Evolutionary conservation across 2,888 invertebrate genomes (phyloP).

Genomic region (Ophraella communa): DNA sequence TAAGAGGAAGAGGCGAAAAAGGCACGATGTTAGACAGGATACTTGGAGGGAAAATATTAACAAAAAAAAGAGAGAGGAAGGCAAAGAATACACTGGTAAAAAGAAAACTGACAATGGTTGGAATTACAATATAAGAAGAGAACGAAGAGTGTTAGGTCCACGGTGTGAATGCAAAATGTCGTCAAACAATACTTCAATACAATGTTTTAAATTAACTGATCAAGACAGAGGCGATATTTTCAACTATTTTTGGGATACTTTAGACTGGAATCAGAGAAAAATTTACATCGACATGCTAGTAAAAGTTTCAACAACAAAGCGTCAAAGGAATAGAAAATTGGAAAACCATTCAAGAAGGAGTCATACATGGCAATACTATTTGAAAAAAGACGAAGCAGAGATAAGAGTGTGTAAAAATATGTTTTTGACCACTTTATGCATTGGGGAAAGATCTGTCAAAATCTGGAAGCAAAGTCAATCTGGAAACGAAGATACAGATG

Average conservation of each 20-base stretch:
- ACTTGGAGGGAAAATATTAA: constrained; percentile 21
- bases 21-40: not conserved
- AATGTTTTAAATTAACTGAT: not conserved
- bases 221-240: not conserved
- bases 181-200: not conserved
- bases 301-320: not conserved
- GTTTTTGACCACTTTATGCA: too few species aligned
- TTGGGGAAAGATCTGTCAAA: too few species aligned
- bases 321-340: not conserved
- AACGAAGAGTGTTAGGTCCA: not conserved
- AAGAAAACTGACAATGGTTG: not conserved
- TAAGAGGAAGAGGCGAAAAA: constrained; percentile 17
- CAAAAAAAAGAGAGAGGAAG: constrained; percentile 14
- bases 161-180: not conserved
- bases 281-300: not conserved
- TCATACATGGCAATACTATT: too few species aligned
- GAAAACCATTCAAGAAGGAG: not conserved
- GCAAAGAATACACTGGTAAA: constrained; percentile 3
- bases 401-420: too few species aligned
- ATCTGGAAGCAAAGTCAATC: too few species aligned
- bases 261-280: not conserved
- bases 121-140: not conserved
- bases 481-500: too few species aligned
- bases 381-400: too few species aligned
- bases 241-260: not conserved